Conservation (phyloP, 1,140 invertebrate genomes). For the Drosophila melanogaster region Release_6_plus_ISO1_MT NT_033777.3:28924001-28924500, state of each 20-base stretch:
- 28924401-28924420: slow-evolving; percentile 89
- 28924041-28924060: slow-evolving; percentile 26
- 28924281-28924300: slow-evolving; percentile 89
- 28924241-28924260: slow-evolving; percentile 94
- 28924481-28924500: neutral
- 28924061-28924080: slow-evolving; percentile 16
- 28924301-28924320: slow-evolving; percentile 85
- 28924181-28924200: slow-evolving; percentile 95
- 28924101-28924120: slow-evolving; percentile 90
- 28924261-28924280: slow-evolving; percentile 87
- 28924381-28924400: slow-evolving; percentile 88
- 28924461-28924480: neutral
- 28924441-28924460: neutral
- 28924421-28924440: slow-evolving; percentile 85
- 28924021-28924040: slow-evolving; percentile 7
- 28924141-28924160: slow-evolving; percentile 96
- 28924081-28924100: slow-evolving; percentile 86
- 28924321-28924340: slow-evolving; percentile 86
- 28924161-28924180: slow-evolving; percentile 92
- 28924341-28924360: slow-evolving; percentile 88
- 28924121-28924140: slow-evolving; percentile 91
- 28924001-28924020: slow-evolving; percentile 3
- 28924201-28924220: slow-evolving; percentile 93
- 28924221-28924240: slow-evolving; percentile 92
- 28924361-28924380: slow-evolving; percentile 86